Conservation (phyloP, 1,140 invertebrate species). For the Sogatella furcifera region DNA sequence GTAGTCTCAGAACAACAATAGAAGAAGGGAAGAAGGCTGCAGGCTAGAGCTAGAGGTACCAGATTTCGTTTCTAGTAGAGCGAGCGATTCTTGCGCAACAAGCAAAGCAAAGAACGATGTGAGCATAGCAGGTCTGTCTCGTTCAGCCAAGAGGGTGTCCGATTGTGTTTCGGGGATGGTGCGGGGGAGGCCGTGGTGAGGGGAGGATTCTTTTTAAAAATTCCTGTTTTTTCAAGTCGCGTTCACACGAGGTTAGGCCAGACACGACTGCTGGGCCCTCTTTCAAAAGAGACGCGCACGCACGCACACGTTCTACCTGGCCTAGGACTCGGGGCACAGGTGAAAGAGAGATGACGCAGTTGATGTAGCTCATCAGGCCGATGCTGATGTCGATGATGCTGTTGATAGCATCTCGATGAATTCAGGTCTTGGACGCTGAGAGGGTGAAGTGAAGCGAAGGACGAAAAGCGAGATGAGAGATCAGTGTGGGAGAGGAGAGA, state of each 20-base stretch:
- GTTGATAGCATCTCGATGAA: no score
- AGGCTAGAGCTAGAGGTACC: no score
- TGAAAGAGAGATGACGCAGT: background rate
- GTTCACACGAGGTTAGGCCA: constrained; percentile 34
- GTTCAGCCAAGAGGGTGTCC: background rate
- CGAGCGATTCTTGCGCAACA: background rate
- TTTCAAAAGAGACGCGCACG: background rate
- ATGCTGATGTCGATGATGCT: no score
- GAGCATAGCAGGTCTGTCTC: background rate
- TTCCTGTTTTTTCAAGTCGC: constrained; percentile 38
- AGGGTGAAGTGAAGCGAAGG: no score
- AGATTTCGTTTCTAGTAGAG: no score
- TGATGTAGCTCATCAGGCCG: no score
- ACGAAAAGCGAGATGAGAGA: no score
- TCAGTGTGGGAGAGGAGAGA: no score
- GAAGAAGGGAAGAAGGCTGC: no score
- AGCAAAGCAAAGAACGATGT: background rate
- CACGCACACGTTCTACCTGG: background rate
- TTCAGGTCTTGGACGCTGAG: no score
- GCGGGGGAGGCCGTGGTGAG: background rate
- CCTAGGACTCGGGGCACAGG: background rate
- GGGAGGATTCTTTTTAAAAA: constrained; percentile 30
- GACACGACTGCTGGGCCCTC: background rate
- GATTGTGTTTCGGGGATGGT: constrained; percentile 4
- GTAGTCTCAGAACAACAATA: no score